Percentiles rank a stretch among this genome's conserved stretches.
Evolutionary conservation across 2,888 invertebrate genomes (phyloP).

Genomic region (Malacosoma neustria): DNA sequence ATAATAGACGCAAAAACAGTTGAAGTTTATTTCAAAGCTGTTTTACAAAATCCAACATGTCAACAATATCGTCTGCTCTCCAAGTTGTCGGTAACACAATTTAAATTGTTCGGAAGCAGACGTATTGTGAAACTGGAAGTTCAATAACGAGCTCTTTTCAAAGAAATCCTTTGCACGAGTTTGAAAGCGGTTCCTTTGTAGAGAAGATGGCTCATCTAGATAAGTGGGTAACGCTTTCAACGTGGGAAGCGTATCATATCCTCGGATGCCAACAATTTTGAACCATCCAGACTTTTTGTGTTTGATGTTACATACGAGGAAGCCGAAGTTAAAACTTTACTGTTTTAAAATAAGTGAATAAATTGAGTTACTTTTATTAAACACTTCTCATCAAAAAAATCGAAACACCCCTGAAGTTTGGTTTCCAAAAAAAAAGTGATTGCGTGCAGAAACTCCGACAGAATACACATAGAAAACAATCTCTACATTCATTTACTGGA

Average conservation of each 20-base stretch:
- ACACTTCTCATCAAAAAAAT: no score
- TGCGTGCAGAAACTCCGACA: no score
- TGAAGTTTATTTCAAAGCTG: no score
- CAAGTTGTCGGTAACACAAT: background rate
- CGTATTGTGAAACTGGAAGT: slow-evolving; percentile 9
- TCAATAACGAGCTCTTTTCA: slow-evolving; percentile 33
- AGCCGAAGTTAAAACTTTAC: no score
- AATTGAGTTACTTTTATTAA: no score
- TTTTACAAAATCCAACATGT: background rate
- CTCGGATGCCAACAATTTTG: slow-evolving; percentile 14
- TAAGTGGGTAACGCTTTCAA: slow-evolving; percentile 61
- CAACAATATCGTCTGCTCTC: background rate
- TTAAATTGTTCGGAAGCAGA: background rate
- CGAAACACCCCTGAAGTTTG: no score
- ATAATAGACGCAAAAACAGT: no score
- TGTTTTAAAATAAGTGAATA: no score
- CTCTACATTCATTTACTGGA: no score
- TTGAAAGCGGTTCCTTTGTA: slow-evolving; percentile 40
- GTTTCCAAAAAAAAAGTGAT: no score
- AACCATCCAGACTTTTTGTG: slow-evolving; percentile 1
- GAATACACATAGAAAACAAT: no score
- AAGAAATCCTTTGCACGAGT: slow-evolving; percentile 33
- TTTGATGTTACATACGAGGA: no score
- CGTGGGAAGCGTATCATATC: slow-evolving; percentile 21
- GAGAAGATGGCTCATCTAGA: slow-evolving; percentile 64